Evolutionary conservation across 2,797 vertebrate species (phyloP).

Genomic region (Orestias chungarensis): DNA sequence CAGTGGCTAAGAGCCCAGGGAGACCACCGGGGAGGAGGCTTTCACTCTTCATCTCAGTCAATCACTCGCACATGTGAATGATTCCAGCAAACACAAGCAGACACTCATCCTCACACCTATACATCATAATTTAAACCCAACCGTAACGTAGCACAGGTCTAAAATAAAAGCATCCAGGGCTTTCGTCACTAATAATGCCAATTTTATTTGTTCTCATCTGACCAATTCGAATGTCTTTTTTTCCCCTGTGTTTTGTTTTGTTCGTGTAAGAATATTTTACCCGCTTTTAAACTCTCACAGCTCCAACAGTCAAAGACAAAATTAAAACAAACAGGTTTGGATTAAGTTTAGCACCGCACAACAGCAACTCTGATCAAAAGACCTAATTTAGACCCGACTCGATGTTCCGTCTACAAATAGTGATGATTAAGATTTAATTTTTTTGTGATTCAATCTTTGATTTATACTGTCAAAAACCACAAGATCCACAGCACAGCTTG

Average conservation of each 20-base stretch:
- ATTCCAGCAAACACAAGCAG: constrained; percentile 66
- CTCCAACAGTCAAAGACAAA: background rate
- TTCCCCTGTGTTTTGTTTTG: background rate
- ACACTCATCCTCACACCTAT: constrained; percentile 44
- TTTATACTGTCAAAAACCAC: background rate
- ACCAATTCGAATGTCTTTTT: background rate
- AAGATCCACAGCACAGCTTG: background rate
- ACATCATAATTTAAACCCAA: constrained; percentile 29
- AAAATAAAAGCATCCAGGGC: too few relatives aligned
- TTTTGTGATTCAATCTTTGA: background rate
- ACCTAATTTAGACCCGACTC: background rate
- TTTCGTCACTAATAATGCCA: too few relatives aligned
- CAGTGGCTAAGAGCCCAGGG: constrained; percentile 77
- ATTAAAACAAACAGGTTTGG: background rate
- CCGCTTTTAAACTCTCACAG: background rate
- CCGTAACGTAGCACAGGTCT: background rate
- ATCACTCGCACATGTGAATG: constrained; percentile 69
- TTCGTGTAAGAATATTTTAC: background rate
- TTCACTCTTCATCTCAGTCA: constrained; percentile 70
- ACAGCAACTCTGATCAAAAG: background rate
- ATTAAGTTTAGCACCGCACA: background rate
- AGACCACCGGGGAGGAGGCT: constrained; percentile 81
- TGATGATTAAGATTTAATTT: too few relatives aligned
- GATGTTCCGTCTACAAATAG: background rate
- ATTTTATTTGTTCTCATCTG: background rate